Evolutionary conservation across 2,888 invertebrate genomes (phyloP), one percentile per base, ranked within the genome.

Genomic region (Acleris sparsana): DNA sequence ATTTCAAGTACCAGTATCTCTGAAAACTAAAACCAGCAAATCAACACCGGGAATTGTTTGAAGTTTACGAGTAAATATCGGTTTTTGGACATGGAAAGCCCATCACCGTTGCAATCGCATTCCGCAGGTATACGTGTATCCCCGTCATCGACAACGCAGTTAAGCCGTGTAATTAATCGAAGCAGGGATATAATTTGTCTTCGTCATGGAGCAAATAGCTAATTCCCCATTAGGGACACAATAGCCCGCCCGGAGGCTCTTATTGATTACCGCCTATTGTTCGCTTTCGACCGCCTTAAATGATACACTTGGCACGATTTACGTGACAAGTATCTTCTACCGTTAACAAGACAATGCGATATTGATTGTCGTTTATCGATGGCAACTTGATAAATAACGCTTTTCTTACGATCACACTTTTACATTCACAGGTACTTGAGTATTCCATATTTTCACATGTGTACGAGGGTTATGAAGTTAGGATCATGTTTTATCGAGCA

Each of bases 221-320:
- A 91, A 92, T 92, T 89, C 89, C 88, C 86, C 89, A 89, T 89
- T 92, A 90, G 83, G 82, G 82, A 83, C 84, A 92, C 92, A 92
- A 92, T 89, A 81, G 89, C 76, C 79, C 81, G 78, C 78, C 82
- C 78, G 82, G 77, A 79, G 80, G 80, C 82, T 82, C 88, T 89
- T 91, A 92, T 92, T 92, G 92, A 92, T 92, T 90, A 88, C 88
- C 78, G 69, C 69, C 89, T 82, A 90, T 92, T 92, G 91, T 92
- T 86, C 88, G 82, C 82, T 85, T 82, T 83, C 78, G 83, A 78
- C 80, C 83, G 82, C 84, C 83, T 86, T 84, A 84, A 89, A 89
- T 87, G 88, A 88, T 88, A 89, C 84, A 87, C 87, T 87, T 80
- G 86, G 77, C 80, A 80, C 87, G 83, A 84, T 88, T 87, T 83